These are phyloP conservation scores for Oophaga sylvatica DNA, from an alignment of 2,797 vertebrate species.

Conservation along the genomic window DNA sequence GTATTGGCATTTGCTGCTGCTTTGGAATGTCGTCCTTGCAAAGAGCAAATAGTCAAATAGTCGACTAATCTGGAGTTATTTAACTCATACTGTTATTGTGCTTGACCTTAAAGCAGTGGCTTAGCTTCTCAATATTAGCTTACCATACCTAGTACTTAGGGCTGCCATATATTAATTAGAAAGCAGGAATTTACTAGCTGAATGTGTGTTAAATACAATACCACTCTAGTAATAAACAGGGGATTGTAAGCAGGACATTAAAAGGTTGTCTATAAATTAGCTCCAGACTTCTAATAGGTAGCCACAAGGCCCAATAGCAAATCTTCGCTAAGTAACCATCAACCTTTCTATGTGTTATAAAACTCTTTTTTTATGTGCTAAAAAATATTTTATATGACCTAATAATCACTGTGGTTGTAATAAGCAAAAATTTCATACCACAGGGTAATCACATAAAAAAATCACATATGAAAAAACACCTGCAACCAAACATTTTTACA, in stretches of 20 bases:
- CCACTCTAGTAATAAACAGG: not conserved
- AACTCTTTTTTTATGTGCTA: no score
- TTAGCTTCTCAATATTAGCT: not conserved
- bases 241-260: not conserved
- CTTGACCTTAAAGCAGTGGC: conserved; percentile 10
- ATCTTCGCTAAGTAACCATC: not conserved
- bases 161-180: conserved; percentile 1
- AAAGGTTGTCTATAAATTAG: not conserved
- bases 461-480: no score
- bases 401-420: not conserved
- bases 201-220: not conserved
- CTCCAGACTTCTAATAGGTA: not conserved
- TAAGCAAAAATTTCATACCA: no score
- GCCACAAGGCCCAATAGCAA: not conserved
- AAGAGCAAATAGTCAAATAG: conserved; percentile 51
- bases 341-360: not conserved
- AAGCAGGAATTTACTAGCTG: not conserved
- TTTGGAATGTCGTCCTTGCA: conserved; percentile 38
- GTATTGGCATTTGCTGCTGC: conserved; percentile 25
- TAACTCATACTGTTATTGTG: conserved; percentile 39
- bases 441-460: no score
- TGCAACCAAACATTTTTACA: no score
- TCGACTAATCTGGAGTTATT: conserved; percentile 43
- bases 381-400: not conserved
- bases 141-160: not conserved